Conservation (phyloP, 2,797 vertebrate species). For the Thripadectes ignobilis region DNA sequence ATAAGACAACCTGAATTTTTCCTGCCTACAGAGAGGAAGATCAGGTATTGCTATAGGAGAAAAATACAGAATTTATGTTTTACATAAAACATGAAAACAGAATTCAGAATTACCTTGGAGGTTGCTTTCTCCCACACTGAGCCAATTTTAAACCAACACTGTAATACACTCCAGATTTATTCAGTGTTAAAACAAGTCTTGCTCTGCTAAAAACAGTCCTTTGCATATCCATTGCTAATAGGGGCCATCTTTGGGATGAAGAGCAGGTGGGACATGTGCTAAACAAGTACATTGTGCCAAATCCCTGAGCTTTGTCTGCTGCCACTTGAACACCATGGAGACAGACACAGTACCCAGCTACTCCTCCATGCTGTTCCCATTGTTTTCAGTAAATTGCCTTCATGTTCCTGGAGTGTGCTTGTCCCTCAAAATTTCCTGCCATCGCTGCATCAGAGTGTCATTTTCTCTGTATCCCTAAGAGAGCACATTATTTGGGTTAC, state of each 20-base stretch:
- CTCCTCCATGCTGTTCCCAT: background rate
- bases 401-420: background rate
- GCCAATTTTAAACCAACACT: constrained; percentile 44
- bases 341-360: background rate
- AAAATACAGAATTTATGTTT: constrained; percentile 2
- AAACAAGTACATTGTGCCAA: background rate
- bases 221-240: background rate
- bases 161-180: constrained; percentile 25
- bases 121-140: constrained; percentile 55
- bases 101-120: constrained; percentile 57
- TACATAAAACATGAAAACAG: constrained; percentile 34
- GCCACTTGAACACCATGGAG: background rate
- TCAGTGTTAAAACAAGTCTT: constrained; percentile 38
- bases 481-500: constrained; percentile 6
- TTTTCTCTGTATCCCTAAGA: background rate
- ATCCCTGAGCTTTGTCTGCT: background rate
- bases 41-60: constrained; percentile 20
- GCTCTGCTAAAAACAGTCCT: constrained; percentile 8
- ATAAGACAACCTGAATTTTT: background rate
- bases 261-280: background rate
- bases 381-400: constrained; percentile 16
- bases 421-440: background rate
- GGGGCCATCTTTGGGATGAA: background rate
- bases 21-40: background rate
- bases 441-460: background rate